Evolutionary conservation across 2,888 invertebrate species (phyloP), one percentile per base, ranked within the genome.

Genomic region (Eucera pruinosa): DNA sequence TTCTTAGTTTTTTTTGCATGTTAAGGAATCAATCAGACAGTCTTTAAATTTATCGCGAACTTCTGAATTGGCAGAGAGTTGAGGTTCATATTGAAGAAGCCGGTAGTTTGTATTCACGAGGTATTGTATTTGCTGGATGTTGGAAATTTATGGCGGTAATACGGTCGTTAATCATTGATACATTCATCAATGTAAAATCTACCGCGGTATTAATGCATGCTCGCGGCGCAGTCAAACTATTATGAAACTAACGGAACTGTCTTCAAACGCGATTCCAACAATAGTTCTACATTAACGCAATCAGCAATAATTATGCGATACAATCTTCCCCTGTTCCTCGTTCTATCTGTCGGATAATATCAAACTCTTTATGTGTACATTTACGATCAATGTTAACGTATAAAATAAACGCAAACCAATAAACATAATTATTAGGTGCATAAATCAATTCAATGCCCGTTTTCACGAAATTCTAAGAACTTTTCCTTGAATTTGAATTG

Each of bases 161-260:
- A 54, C 58, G 47, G 43, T 30, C 71, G 65, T 71, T 60, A 71
- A 71, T 71, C 71, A 60, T 64, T 65, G 58, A 58, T 58, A 41
- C 60, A 41, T 71, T 71, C 71, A 47, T 65, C 71, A 41, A 64
- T 75, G 27, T 15, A 58, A 64, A 71, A 43, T 71, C 39, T 15
- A 33, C 23, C 15, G 39, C 18, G 58, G 20, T 41, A 52, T 57
- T 33, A 64, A 69, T 69, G 54, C 30, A n/a, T 25, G 55, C 41
- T 20, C 15, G 48, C 23, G 15, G 45, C 1, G 2, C 36, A 52
- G n/a, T 61, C 27, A 39, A 57, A 57, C 48, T 65, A 65, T 41
- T 23, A 25, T 18, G 41, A 15, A 65, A 48, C 64, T 48, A 64
- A 50, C 41, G 45, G 64, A 27, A 69, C 30, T 33, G 39, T 48